These are phyloP conservation scores for Heloderma charlesbogerti DNA, from an alignment of 2,113 vertebrate species.

Conservation along the genomic window DNA sequence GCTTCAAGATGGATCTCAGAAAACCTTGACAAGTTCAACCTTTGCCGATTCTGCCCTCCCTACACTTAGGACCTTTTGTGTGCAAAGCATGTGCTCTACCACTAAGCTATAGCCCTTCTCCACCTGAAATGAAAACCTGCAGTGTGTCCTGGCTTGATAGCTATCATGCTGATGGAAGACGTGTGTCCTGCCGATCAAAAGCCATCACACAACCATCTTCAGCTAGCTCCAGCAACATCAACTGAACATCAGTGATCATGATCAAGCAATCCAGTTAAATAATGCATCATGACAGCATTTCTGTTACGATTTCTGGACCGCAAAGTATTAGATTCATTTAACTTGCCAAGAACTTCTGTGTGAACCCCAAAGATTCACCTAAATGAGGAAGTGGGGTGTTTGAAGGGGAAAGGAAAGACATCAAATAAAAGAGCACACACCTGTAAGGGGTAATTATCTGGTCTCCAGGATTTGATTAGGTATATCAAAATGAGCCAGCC, in stretches of 20 bases:
- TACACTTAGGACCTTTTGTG: too few species aligned
- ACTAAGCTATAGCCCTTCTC: background rate
- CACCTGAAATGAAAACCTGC: background rate
- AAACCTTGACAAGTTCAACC: too few species aligned
- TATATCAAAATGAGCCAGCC: constrained; percentile 65
- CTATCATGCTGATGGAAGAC: background rate
- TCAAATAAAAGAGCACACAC: constrained; percentile 47
- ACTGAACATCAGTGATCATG: background rate
- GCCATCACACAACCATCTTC: background rate
- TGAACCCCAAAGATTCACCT: constrained; percentile 32
- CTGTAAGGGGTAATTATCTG: constrained; percentile 57
- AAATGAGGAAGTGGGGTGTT: background rate
- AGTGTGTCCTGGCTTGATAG: background rate
- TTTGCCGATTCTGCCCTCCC: too few species aligned
- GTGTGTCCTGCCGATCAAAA: background rate
- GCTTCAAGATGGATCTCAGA: too few species aligned
- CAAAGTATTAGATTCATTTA: constrained; percentile 15
- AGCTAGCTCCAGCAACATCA: background rate
- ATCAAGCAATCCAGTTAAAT: background rate
- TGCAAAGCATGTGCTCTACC: background rate
- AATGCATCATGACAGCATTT: background rate
- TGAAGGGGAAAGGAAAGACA: constrained; percentile 1
- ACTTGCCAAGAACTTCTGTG: constrained; percentile 24
- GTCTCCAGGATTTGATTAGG: constrained; percentile 71
- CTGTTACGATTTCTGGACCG: constrained; percentile 10